Evolutionary conservation across 2,797 vertebrate species (phyloP).

Genomic region (Thamnophis elegans): DNA sequence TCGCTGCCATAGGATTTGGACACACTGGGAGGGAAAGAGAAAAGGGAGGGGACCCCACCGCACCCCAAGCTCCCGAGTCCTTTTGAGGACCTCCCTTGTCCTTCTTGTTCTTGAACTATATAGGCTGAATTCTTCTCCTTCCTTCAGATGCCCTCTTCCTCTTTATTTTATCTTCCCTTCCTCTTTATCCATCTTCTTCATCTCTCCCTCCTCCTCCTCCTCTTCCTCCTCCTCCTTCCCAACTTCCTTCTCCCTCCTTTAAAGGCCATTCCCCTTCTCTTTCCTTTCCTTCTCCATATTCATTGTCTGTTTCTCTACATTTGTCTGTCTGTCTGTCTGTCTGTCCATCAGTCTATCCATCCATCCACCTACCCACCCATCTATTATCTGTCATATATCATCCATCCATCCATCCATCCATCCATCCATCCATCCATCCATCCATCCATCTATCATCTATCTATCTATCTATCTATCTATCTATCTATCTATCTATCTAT

Average conservation of each 20-base stretch:
- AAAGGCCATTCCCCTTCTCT: not conserved
- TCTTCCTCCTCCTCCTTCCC: not conserved
- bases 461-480: too few species aligned
- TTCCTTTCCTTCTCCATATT: not conserved
- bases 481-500: too few species aligned
- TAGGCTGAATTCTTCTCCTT: not conserved
- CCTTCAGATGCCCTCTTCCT: not conserved
- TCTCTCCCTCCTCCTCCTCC: not conserved
- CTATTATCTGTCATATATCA: too few species aligned
- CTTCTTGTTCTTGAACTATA: not conserved
- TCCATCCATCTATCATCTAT: too few species aligned
- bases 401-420: too few species aligned
- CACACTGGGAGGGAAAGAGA: too few species aligned
- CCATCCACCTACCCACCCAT: too few species aligned
- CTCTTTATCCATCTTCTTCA: not conserved
- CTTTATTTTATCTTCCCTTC: not conserved
- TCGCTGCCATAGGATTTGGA: too few species aligned
- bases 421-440: too few species aligned
- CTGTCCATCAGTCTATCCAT: too few species aligned
- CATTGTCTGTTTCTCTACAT: not conserved
- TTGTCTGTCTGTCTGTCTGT: too few species aligned
- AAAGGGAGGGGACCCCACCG: too few species aligned
- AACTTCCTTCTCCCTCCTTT: not conserved
- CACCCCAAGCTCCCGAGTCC: accelerated
- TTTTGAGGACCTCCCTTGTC: not conserved